Base-by-base conservation (phyloP, 2,888 invertebrate species). In the Diplolepis rosae region DNA sequence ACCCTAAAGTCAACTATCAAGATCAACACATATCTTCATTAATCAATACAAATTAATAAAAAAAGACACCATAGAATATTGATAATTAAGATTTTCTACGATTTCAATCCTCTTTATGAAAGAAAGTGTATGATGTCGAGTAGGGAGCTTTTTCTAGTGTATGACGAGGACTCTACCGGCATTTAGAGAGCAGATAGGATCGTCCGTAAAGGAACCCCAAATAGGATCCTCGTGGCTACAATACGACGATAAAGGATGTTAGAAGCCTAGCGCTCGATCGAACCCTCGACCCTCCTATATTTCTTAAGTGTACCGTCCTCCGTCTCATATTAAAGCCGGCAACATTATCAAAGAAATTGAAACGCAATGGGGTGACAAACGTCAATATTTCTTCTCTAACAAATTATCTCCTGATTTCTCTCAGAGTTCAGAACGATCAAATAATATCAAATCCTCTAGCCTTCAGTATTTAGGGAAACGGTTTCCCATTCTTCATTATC, bases 321-420 rank as follows among this genome's bases (percentile, higher is more conserved):
- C 54, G n/a, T 35, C 56, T 32, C 13, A 56, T 32, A 51, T 28
- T 52, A 56, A 32, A 56, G 32, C 32, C 13, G 35, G 56, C 56
- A 56, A 54, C 56, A 56, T 56, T 56, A 56, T 56, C 56, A 56
- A 56, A 56, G 56, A 56, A 56, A 56, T 56, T 56, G 56, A 56
- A 56, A 35, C 35, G 32, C 56, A 56, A 35, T 56, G 13, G 56
- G 56, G 35, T 56, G 35, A 56, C 56, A 56, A 56, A 56, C 32
- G 35, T 56, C 56, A 56, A 56, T 56, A 56, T 56, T 56, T 56
- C 56, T 54, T 35, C 56, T 56, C 11, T 11, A 32, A 56, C 56
- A 56, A 56, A 56, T 56, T 56, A 56, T 1, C 35, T 18, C 13
- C 9, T 56, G 35, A 56, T 35, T 56, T 35, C 15, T 56, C 32